Evolutionary conservation across 2,888 invertebrate species (phyloP), one percentile per base, ranked within the genome.

Genomic region (Drosophila hamatofila): DNA sequence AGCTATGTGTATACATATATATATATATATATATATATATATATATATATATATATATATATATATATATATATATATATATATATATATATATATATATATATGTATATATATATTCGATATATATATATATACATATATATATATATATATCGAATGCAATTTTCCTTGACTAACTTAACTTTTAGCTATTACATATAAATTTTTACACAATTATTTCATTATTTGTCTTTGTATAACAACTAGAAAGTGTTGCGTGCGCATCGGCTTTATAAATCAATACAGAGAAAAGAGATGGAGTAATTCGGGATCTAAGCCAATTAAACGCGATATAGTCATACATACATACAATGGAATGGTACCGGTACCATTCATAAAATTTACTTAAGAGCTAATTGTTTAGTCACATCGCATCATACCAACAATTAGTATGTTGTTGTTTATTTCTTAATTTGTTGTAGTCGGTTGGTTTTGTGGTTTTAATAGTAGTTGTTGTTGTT

Each of bases 181-280:
- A 84, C 75, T 89, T 81, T 89, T 82, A 58, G 82, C 89, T 86
- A 86, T 84, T 88, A 88, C 87, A 84, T 84, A 73, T 89, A 83
- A 83, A 68, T 85, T 84, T 83, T 75, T 88, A 88, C 82, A 85
- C 74, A 78, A 78, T 59, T 72, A 55, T 70, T 46, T 70, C 61
- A 76, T 89, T 88, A 88, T 86, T 89, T 87, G 90, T 87, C 90
- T 86, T 86, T 89, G 89, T 85, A 77, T 88, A 88, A 86, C 77
- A 85, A 86, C 88, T 86, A 89, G 86, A 89, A 88, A 78, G 75
- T 75, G 80, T 74, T 85, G 74, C 80, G 76, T 69, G 66, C 66
- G 48, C 73, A 64, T 75, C 61, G 63, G 46, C 48, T 44, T 39
- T 54, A 18, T 35, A 63, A 72, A 69, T 66, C 57, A 72, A 75